Evolutionary conservation across 1,140 invertebrate species (phyloP), one percentile per base, ranked within the genome.

Genomic region (Drosophila auraria): DNA sequence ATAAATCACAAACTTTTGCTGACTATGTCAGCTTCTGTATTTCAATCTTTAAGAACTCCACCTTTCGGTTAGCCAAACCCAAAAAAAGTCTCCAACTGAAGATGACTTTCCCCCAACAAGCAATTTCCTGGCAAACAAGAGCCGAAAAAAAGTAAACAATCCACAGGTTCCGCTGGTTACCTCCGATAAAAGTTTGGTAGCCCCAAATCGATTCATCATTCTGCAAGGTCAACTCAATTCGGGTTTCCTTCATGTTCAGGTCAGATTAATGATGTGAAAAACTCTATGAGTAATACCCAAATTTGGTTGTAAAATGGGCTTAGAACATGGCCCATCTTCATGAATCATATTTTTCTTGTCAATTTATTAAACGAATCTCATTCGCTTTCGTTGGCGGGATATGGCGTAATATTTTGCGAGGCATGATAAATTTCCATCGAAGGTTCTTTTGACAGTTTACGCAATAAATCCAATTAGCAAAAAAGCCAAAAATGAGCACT

Each of bases 401-500:
- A 71, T 79, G 38, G 66, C 78, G 61, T 79, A 79, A 80, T 66
- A 64, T 38, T 80, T 63, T 49, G 27, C 44, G 38, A 45, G 53
- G 57, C 53, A 87, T 87, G 81, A 89, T 89, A 78, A 78, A 90
- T 89, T 89, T 84, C 56, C 82, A 84, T 79, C 63, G 84, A 69
- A 65, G 84, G 47, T 78, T 69, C 74, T 84, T 47, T 79, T 73
- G 84, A 89, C 84, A 90, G 84, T 89, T 87, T 79, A 78, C 70
- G 84, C 78, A 89, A 84, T 89, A 89, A 81, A 87, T 83, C 63
- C 74, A 87, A 87, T 87, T 89, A 87, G 60, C 33, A 81, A 83
- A 79, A 83, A 20, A 6, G 15, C 6, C n/a, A 42, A 2, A 38
- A 38, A 15, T 6, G n/a, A 11, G 50, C 58, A 68, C 54, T 81